Evolutionary conservation across 2,113 vertebrate genomes (phyloP), one percentile per base, ranked within the genome.

Genomic region (Heterocephalus glaber): DNA sequence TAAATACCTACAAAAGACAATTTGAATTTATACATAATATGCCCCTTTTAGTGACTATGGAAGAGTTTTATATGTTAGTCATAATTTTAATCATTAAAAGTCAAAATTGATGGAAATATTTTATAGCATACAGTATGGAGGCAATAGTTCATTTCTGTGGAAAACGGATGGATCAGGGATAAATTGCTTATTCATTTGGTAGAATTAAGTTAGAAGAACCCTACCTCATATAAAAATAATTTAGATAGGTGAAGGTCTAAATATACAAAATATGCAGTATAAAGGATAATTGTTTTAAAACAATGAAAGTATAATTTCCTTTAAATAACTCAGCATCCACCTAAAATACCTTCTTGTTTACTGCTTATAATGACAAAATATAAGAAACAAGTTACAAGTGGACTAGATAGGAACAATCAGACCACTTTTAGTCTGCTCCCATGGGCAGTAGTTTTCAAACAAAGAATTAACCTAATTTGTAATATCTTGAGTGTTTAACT

Each of bases 241-340:
- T 12, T 24, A 60, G 54, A 54, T 52, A 35, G 58, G 13, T 74
- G 26, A 76, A 76, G 66, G 19, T 41, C 82, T 68, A 66, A 41
- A 44, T 65, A 68, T 81, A 33, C 89, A 68, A 54, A 60, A 89
- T 54, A 24, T 4, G 2, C 58, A 65, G 35, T 61, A 14, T 70
- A 74, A 63, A 82, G n/a, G 49, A 52, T 60, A 82, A 76, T 33
- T 92, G n/a, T 86, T 95, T 86, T 74, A 93, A 89, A 93, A 49
- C 10, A 2, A 33, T 86, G 72, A 70, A 92, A 85, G 3, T 86
- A 30, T 74, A 56, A 38, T 58, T 87, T 87, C 14, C 54, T 87
- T 65, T 68, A 38, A 70, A 47, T 79, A 58, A 79, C 22, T 86
- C 44, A 68, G 26, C 56, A 26, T 60, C 76, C 26, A 86, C 56